Evolutionary conservation across 2,113 vertebrate genomes (phyloP).

Genomic region (Pao palembangensis): DNA sequence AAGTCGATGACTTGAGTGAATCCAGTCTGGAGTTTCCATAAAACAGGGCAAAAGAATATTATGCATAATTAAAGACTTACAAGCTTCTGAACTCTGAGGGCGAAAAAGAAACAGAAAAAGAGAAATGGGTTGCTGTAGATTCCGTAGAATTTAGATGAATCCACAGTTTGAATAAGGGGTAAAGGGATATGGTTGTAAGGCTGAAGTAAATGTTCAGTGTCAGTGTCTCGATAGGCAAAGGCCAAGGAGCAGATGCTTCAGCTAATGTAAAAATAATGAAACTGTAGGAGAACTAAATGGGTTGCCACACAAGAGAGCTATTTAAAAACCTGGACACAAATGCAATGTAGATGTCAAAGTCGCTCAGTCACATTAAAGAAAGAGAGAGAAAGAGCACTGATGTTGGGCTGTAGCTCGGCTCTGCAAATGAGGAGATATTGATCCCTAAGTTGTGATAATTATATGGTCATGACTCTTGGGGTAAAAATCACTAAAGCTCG

Average conservation of each 20-base stretch:
- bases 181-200: slow-evolving; percentile 52
- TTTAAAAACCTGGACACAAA: slow-evolving; percentile 43
- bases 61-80: slow-evolving; percentile 84
- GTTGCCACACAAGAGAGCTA: slow-evolving; percentile 38
- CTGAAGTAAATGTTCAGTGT: slow-evolving; percentile 60
- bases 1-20: slow-evolving; percentile 94
- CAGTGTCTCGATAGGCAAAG: slow-evolving; percentile 52
- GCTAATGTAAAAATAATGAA: slow-evolving; percentile 48
- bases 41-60: slow-evolving; percentile 92
- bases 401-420: slow-evolving; percentile 54
- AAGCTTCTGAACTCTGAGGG: slow-evolving; percentile 79
- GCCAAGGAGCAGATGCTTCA: slow-evolving; percentile 51
- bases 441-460: slow-evolving; percentile 60
- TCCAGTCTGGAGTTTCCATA: slow-evolving; percentile 89
- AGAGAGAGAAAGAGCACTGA: slow-evolving; percentile 25
- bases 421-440: slow-evolving; percentile 56
- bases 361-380: slow-evolving; percentile 33
- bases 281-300: slow-evolving; percentile 36
- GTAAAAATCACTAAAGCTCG: slow-evolving; percentile 45
- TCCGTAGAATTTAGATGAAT: slow-evolving; percentile 74
- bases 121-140: slow-evolving; percentile 67
- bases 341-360: slow-evolving; percentile 49
- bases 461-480: slow-evolving; percentile 41
- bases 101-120: slow-evolving; percentile 55
- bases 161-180: slow-evolving; percentile 68